Evolutionary conservation across 2,797 vertebrate species (phyloP), one percentile per base, ranked within the genome.

Genomic region (Nasua narica): DNA sequence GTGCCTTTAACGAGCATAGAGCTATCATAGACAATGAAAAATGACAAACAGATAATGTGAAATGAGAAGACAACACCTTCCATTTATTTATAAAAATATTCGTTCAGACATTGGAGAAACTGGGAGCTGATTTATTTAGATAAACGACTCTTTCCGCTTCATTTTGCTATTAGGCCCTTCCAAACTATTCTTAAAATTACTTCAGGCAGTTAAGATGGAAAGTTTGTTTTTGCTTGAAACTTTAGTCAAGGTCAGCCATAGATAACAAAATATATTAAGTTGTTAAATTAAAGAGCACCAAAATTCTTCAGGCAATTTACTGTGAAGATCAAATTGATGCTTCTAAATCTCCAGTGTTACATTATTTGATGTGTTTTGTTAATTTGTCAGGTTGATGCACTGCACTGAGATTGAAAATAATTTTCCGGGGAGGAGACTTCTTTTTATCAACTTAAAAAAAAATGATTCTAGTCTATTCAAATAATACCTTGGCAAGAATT

Each of bases 371-470:
- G 15, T 13, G 95, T 97, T 98, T 86, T 95, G 65, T 97, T 95
- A 87, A 96, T 95, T 95, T 95, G 40, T 93, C 97, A 70, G 19
- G 16, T 92, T 97, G 96, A 87, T 46, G 43, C n/a, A 96, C 18
- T 60, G 72, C 43, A 93, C 40, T 90, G 79, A 98, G 93, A 60
- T 13, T 92, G 89, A 97, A 97, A 98, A 96, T 96, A 97, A 95
- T 97, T 97, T 97, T 92, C 97, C 97, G 93, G 52, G n/a, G 69
- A 96, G 12, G 95, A 97, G 7, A 88, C 9, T 97, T 94, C 6
- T 97, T 98, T 96, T 97, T 95, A 88, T 96, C 84, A 91, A 79
- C 77, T 97, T 67, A 89, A 18, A 40, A 12, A 90, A 90, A 89
- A 97, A 32, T 29, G 56, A 72, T 93, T 97, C 46, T 97, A 76